Conservation (phyloP, 2,797 vertebrate genomes). For the Danionella dracula region DNA sequence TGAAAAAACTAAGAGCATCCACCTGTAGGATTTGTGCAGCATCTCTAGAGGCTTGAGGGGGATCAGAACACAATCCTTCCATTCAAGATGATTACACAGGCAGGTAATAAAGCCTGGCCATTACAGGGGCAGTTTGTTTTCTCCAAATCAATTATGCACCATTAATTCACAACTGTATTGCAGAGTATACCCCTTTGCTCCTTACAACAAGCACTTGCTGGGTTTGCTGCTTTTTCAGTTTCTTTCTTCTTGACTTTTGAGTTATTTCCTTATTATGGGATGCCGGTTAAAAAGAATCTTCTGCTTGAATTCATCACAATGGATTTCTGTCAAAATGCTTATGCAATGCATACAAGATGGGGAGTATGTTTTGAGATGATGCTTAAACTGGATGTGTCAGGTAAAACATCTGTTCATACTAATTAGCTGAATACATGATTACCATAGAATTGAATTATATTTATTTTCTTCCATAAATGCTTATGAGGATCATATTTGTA, state of each 20-base stretch:
- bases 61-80: constrained; percentile 32
- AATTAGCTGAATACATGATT: constrained; percentile 50
- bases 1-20: too few species aligned
- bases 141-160: constrained; percentile 39
- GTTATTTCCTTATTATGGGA: background rate
- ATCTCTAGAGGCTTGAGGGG: constrained; percentile 10
- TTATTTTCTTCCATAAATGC: background rate
- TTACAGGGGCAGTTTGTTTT: constrained; percentile 30
- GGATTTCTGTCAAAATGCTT: constrained; percentile 34
- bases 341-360: constrained; percentile 22
- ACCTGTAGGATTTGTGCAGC: background rate
- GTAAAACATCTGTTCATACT: constrained; percentile 55
- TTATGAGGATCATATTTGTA: background rate
- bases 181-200: constrained; percentile 24
- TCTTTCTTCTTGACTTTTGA: background rate
- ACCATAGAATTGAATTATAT: background rate
- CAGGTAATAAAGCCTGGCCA: constrained; percentile 41
- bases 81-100: constrained; percentile 37
- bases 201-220: constrained; percentile 32
- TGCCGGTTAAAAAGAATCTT: constrained; percentile 41
- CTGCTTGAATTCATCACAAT: too few species aligned
- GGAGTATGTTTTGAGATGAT: constrained; percentile 38
- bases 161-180: constrained; percentile 22
- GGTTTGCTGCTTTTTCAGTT: background rate
- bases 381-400: constrained; percentile 52